Conservation (phyloP, 2,113 vertebrate genomes). For the Plecotus auritus region DNA sequence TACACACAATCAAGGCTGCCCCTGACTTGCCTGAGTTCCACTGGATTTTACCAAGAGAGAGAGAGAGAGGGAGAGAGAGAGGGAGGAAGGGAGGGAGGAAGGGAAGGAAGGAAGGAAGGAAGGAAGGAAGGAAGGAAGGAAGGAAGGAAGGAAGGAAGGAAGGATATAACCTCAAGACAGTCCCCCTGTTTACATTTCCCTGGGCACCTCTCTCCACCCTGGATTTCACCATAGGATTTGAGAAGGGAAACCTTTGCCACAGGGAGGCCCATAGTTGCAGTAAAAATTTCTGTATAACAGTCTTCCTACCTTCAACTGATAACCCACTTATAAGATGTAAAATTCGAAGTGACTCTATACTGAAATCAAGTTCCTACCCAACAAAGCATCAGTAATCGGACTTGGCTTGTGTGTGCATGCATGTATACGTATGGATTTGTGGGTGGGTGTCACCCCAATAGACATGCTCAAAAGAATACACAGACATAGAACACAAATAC, state of each 20-base stretch:
- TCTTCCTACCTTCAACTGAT: neutral
- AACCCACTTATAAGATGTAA: neutral
- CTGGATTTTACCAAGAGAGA: neutral
- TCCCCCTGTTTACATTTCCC: neutral
- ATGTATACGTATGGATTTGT: accelerated
- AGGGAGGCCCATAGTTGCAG: neutral
- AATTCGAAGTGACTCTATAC: neutral
- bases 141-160: too few relatives aligned
- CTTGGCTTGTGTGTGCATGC: neutral
- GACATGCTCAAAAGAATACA: neutral
- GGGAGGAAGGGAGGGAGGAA: neutral
- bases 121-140: neutral
- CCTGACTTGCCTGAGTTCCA: neutral
- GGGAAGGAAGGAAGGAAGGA: neutral
- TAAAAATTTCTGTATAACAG: neutral
- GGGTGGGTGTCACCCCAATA: neutral
- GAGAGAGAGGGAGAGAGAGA: too few relatives aligned
- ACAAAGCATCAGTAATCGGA: neutral
- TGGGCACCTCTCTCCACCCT: neutral
- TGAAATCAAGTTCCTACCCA: neutral
- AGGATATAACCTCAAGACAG: neutral
- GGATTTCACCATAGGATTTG: neutral
- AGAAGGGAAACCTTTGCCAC: neutral
- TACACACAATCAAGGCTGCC: neutral
- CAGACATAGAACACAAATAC: neutral